Conservation (phyloP, 2,888 invertebrate genomes). For the Cryptus armator region DNA sequence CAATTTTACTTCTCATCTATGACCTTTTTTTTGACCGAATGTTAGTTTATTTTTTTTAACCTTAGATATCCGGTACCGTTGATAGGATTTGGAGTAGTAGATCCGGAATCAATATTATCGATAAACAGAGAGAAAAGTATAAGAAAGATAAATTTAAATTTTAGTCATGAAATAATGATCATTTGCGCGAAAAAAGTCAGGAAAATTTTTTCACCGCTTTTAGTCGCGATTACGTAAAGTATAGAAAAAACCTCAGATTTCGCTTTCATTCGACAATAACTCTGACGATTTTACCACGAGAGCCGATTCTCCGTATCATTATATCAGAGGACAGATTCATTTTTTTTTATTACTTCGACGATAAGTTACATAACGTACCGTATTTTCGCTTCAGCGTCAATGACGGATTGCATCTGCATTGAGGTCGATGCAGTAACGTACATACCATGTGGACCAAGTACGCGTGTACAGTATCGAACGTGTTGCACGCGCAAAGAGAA, state of each 20-base stretch:
- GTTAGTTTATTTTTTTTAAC: too few species aligned
- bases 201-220: too few species aligned
- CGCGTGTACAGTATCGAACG: constrained; percentile 53
- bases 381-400: not conserved
- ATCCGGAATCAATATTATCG: too few species aligned
- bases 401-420: constrained; percentile 33
- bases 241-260: too few species aligned
- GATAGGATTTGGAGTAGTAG: too few species aligned
- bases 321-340: not conserved
- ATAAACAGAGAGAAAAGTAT: too few species aligned
- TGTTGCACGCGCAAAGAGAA: constrained; percentile 66
- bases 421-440: not conserved
- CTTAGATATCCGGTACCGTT: too few species aligned
- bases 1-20: not conserved
- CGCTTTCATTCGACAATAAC: not conserved
- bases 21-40: too few species aligned
- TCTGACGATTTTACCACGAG: not conserved
- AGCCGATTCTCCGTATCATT: not conserved
- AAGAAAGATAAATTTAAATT: too few species aligned
- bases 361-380: not conserved
- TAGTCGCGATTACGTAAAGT: too few species aligned
- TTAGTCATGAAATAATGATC: too few species aligned
- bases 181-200: too few species aligned
- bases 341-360: not conserved
- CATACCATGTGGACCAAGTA: constrained; percentile 1